These are phyloP conservation scores for Deilephila porcellus DNA, from an alignment of 2,888 invertebrate genomes.

Conservation along the genomic window DNA sequence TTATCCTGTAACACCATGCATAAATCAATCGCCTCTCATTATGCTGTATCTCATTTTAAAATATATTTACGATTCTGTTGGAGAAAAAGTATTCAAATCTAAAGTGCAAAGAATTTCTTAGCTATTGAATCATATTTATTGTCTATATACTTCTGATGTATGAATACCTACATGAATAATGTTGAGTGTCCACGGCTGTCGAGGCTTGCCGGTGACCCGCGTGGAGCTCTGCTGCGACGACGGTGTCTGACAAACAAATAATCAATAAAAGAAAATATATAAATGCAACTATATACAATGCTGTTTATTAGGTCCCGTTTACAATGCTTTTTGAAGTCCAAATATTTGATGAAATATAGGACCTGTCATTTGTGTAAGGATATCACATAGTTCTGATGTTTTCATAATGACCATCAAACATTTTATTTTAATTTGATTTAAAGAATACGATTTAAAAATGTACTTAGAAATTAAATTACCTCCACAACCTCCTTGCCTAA, in stretches of 20 bases:
- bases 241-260: conserved; percentile 47
- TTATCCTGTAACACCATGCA: conserved; percentile 56
- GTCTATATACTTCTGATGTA: neutral
- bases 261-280: neutral
- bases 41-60: no score
- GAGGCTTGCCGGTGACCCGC: conserved; percentile 61
- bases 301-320: no score
- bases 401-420: neutral
- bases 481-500: conserved; percentile 87
- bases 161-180: conserved; percentile 64
- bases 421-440: neutral
- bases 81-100: neutral
- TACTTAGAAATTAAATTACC: conserved; percentile 47
- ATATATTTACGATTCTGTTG: no score
- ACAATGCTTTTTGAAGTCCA: no score
- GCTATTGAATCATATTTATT: neutral
- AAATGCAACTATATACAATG: neutral
- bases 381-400: no score
- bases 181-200: conserved; percentile 78
- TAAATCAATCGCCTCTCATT: no score
- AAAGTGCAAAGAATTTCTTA: neutral
- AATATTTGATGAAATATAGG: no score
- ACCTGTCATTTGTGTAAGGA: no score
- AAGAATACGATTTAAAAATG: neutral
- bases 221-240: conserved; percentile 57